phyloP scores from a whole-genome alignment of 2,797 vertebrate genomes.

The Enteromius fasciolatus region DNA sequence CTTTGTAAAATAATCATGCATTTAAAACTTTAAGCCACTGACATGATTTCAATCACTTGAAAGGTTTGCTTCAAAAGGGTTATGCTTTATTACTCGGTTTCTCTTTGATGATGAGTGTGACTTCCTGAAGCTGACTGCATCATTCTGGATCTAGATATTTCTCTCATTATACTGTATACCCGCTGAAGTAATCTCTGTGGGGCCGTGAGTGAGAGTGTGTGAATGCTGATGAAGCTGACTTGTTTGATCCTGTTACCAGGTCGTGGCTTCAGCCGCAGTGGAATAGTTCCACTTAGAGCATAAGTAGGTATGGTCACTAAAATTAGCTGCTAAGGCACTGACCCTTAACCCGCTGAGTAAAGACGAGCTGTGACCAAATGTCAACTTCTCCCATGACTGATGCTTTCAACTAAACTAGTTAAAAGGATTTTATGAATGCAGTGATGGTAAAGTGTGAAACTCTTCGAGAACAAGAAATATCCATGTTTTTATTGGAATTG shows the following conservation, averaged over 20 bases:
- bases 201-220: conserved; percentile 16
- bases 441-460: neutral
- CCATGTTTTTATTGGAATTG: neutral
- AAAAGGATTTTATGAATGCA: neutral
- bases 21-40: neutral
- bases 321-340: conserved; percentile 74
- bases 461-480: neutral
- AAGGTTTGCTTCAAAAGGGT: neutral
- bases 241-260: conserved; percentile 77
- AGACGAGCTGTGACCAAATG: conserved; percentile 56
- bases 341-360: conserved; percentile 69
- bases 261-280: conserved; percentile 74
- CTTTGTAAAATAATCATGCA: neutral
- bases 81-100: neutral
- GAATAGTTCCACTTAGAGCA: conserved; percentile 71
- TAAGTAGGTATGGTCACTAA: conserved; percentile 76
- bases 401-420: neutral
- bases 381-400: conserved; percentile 54
- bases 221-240: conserved; percentile 35
- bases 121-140: neutral
- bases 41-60: neutral
- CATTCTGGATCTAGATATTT: neutral
- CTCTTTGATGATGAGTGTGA: neutral
- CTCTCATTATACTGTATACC: neutral
- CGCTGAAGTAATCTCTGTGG: neutral